phyloP scores from a whole-genome alignment of 2,113 vertebrate genomes.

The Pseudorasbora parva region DNA sequence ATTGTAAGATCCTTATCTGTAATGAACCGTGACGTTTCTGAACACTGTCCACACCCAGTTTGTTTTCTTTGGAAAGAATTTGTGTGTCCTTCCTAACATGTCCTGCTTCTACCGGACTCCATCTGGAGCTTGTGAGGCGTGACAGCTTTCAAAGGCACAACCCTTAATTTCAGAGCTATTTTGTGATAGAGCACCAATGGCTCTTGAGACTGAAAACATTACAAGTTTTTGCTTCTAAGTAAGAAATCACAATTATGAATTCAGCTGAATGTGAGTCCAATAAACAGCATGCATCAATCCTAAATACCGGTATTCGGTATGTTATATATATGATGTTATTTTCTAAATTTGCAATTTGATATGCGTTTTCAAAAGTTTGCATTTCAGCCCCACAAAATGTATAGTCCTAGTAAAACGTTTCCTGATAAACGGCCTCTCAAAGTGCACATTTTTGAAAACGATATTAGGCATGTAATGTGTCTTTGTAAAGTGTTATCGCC shows the following conservation, averaged over 20 bases:
- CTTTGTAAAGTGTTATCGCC: too few relatives aligned
- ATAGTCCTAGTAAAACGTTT: too few relatives aligned
- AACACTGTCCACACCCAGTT: slow-evolving; percentile 39
- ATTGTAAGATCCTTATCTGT: neutral
- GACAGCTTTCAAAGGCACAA: slow-evolving; percentile 47
- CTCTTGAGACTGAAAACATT: neutral
- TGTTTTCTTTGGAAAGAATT: slow-evolving; percentile 60
- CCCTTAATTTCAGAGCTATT: neutral
- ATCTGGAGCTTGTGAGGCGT: slow-evolving; percentile 55
- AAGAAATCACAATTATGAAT: neutral
- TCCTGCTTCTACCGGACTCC: slow-evolving; percentile 66
- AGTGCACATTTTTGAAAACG: too few relatives aligned
- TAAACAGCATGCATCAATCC: neutral
- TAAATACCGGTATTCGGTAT: too few relatives aligned
- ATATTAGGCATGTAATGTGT: too few relatives aligned
- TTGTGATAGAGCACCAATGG: neutral
- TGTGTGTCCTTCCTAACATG: slow-evolving; percentile 54
- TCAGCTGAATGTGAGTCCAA: neutral
- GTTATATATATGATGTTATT: too few relatives aligned
- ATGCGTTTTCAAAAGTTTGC: too few relatives aligned
- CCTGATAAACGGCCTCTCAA: too few relatives aligned
- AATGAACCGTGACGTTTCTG: neutral
- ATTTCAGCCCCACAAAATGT: too few relatives aligned
- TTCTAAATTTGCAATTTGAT: too few relatives aligned
- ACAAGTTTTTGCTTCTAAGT: neutral